Percentiles rank a stretch among this genome's conserved stretches.
Evolutionary conservation across 2,888 invertebrate species (phyloP).

Genomic region (Zootermopsis nevadensis): DNA sequence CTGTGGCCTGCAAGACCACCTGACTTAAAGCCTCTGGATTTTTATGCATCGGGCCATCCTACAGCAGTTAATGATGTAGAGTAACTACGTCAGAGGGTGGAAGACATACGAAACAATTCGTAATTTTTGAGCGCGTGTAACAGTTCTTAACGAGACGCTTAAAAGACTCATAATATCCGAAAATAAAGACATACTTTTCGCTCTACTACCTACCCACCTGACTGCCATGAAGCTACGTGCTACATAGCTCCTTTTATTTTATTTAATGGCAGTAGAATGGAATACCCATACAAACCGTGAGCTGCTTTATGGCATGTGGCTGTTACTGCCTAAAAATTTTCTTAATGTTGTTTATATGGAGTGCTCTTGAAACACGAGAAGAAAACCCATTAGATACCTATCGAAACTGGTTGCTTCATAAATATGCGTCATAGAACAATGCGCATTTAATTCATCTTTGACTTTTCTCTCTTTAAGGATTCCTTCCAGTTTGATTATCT

Average conservation of each 20-base stretch:
- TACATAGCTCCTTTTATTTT: neutral
- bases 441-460: too few relatives aligned
- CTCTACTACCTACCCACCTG: neutral
- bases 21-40: too few relatives aligned
- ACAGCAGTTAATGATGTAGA: too few relatives aligned
- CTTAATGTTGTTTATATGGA: conserved; percentile 14
- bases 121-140: too few relatives aligned
- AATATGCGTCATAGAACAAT: neutral
- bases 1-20: too few relatives aligned
- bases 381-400: neutral
- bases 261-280: neutral
- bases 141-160: too few relatives aligned
- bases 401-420: neutral
- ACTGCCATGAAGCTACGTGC: neutral
- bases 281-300: neutral
- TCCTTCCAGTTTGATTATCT: too few relatives aligned
- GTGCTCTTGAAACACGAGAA: neutral
- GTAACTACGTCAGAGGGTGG: too few relatives aligned
- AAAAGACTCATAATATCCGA: neutral
- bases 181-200: neutral
- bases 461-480: too few relatives aligned
- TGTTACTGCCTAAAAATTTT: neutral
- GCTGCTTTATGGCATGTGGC: neutral
- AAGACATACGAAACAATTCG: too few relatives aligned
- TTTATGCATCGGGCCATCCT: too few relatives aligned